Conservation (phyloP, 2,797 vertebrate genomes). For the Apogon hyalosoma region DNA sequence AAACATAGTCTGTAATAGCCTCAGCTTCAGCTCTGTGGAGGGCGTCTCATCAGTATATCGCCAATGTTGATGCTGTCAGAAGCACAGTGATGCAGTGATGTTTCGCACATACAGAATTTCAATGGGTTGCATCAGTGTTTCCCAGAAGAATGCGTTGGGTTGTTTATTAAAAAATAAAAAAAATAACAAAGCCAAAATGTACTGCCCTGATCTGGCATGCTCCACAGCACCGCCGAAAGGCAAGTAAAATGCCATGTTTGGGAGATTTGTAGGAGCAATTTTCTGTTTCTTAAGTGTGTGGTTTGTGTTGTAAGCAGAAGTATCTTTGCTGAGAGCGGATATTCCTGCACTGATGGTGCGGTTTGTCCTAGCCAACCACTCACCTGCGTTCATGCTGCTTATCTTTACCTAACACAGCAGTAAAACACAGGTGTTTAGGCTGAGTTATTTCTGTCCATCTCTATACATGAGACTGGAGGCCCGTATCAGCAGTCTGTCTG, state of each 20-base stretch:
- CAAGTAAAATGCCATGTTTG: conserved; percentile 52
- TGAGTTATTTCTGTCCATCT: conserved; percentile 53
- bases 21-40: conserved; percentile 1
- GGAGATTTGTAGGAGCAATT: conserved; percentile 62
- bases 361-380: conserved; percentile 29
- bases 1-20: conserved; percentile 16
- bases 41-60: conserved; percentile 13
- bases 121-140: conserved; percentile 68
- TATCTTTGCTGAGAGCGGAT: conserved; percentile 57
- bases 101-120: conserved; percentile 59
- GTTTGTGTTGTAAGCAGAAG: conserved; percentile 41
- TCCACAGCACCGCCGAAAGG: conserved; percentile 44
- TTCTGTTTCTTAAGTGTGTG: conserved; percentile 47
- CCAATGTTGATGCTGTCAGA: conserved; percentile 48
- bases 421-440: conserved; percentile 65
- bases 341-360: conserved; percentile 46
- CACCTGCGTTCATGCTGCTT: conserved; percentile 52
- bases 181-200: conserved; percentile 31
- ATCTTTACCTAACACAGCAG: conserved; percentile 54
- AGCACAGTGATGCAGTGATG: conserved; percentile 25
- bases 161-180: conserved; percentile 47
- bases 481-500: conserved; percentile 67
- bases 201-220: conserved; percentile 49
- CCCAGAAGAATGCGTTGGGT: conserved; percentile 46
- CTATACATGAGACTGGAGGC: conserved; percentile 37